Conservation (phyloP, 2,113 vertebrate species). For the Gopherus flavomarginatus region DNA sequence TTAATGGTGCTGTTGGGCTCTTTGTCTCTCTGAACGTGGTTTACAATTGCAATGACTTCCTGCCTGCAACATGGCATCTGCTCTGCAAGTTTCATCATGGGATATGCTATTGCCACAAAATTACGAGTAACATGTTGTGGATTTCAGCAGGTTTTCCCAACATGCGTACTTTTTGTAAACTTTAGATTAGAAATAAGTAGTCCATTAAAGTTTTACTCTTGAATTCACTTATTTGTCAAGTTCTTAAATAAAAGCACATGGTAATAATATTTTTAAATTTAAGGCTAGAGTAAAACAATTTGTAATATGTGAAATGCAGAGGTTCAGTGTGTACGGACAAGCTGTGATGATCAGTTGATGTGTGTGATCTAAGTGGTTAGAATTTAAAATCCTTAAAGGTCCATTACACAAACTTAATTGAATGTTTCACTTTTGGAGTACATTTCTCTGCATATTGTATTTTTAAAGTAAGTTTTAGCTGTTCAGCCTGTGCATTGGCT, state of each 20-base stretch:
- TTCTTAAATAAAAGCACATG: not conserved
- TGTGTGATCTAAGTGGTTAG: not conserved
- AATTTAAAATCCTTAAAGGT: not conserved
- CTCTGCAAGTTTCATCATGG: not conserved
- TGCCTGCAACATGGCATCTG: rapidly evolving
- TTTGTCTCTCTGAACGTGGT: not conserved
- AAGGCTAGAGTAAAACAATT: not conserved
- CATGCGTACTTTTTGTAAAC: not conserved
- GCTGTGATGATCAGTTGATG: not conserved
- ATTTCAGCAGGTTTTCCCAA: not conserved
- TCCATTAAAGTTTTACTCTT: not conserved
- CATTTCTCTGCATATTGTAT: not conserved
- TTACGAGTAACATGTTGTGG: not conserved
- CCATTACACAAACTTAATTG: not conserved
- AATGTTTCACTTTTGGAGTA: not conserved
- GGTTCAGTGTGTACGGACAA: not conserved
- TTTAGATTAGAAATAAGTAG: not conserved
- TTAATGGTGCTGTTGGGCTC: not conserved
- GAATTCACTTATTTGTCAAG: not conserved
- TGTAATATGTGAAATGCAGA: not conserved
- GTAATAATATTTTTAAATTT: not conserved
- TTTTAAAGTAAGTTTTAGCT: not conserved
- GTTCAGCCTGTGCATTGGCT: not conserved
- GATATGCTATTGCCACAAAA: not conserved
- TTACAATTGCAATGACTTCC: rapidly evolving